phyloP scores from a whole-genome alignment of 2,113 vertebrate species.

The Bubo bubo region DNA sequence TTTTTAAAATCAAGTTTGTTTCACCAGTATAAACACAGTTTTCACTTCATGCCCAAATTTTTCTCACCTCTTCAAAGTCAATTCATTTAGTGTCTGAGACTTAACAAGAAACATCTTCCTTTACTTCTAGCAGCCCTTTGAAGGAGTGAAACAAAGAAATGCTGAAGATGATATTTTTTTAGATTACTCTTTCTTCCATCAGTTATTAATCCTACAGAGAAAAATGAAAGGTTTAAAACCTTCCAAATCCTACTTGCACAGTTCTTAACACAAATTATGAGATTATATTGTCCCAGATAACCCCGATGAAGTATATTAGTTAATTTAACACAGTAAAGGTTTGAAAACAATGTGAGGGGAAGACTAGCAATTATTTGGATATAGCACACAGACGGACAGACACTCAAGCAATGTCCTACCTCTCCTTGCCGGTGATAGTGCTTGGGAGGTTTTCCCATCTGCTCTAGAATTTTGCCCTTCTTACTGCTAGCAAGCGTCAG shows the following conservation, averaged over 20 bases:
- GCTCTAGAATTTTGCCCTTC: slow-evolving; percentile 86
- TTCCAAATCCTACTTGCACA: neutral
- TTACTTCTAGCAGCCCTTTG: neutral
- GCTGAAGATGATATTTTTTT: neutral
- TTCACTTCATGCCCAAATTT: neutral
- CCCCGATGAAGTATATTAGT: neutral
- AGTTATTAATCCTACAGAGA: neutral
- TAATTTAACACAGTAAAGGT: neutral
- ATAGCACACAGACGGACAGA: neutral
- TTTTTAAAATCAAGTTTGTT: neutral
- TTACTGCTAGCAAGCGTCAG: slow-evolving; percentile 79
- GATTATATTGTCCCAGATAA: neutral
- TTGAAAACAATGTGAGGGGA: neutral
- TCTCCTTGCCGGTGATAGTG: slow-evolving; percentile 60
- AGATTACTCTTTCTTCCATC: neutral
- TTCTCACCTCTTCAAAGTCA: neutral
- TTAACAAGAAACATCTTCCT: neutral
- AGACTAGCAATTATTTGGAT: neutral
- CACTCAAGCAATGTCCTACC: neutral
- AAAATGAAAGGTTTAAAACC: neutral
- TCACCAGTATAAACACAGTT: neutral
- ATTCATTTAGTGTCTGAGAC: neutral
- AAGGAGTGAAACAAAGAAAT: neutral
- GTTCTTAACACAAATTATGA: neutral
- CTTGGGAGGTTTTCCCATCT: slow-evolving; percentile 79